These are phyloP conservation scores for Rallus limicola DNA, from an alignment of 2,113 vertebrate species.

Conservation along the genomic window DNA sequence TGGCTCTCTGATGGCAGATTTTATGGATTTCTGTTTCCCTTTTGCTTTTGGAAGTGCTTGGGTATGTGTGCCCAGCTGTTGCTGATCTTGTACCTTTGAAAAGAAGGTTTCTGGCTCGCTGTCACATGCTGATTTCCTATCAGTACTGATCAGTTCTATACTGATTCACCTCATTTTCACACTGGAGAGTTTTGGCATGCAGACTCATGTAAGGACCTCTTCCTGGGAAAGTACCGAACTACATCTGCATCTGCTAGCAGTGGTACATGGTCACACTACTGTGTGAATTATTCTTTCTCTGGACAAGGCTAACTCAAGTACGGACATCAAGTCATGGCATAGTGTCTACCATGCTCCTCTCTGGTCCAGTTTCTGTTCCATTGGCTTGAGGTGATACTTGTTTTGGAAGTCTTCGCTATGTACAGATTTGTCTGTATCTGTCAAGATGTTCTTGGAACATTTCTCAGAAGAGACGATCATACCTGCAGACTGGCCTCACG, in stretches of 20 bases:
- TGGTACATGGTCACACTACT: slow-evolving; percentile 56
- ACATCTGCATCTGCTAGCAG: slow-evolving; percentile 53
- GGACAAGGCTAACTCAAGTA: slow-evolving; percentile 49
- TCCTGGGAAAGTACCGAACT: slow-evolving; percentile 51
- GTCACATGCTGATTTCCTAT: neutral
- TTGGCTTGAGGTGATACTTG: slow-evolving; percentile 41
- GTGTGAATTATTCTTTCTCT: slow-evolving; percentile 58
- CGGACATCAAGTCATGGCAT: slow-evolving; percentile 44
- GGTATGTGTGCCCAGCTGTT: slow-evolving; percentile 16
- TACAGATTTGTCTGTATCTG: slow-evolving; percentile 29
- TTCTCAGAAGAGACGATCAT: slow-evolving; percentile 50
- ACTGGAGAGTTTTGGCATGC: slow-evolving; percentile 15
- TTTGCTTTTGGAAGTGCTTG: slow-evolving; percentile 10
- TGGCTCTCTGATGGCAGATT: slow-evolving; percentile 45
- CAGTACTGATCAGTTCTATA: slow-evolving; percentile 31
- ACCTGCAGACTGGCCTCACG: slow-evolving; percentile 23
- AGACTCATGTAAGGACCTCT: slow-evolving; percentile 45
- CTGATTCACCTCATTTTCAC: slow-evolving; percentile 30
- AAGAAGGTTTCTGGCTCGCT: neutral
- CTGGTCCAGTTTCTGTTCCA: slow-evolving; percentile 44
- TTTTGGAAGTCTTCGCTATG: slow-evolving; percentile 37
- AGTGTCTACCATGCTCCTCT: slow-evolving; percentile 36
- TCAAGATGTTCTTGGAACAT: slow-evolving; percentile 59
- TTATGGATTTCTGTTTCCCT: slow-evolving; percentile 13
- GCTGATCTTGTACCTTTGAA: slow-evolving; percentile 27